Base-by-base conservation (phyloP, 2,797 vertebrate species). In the Oophaga sylvatica region DNA sequence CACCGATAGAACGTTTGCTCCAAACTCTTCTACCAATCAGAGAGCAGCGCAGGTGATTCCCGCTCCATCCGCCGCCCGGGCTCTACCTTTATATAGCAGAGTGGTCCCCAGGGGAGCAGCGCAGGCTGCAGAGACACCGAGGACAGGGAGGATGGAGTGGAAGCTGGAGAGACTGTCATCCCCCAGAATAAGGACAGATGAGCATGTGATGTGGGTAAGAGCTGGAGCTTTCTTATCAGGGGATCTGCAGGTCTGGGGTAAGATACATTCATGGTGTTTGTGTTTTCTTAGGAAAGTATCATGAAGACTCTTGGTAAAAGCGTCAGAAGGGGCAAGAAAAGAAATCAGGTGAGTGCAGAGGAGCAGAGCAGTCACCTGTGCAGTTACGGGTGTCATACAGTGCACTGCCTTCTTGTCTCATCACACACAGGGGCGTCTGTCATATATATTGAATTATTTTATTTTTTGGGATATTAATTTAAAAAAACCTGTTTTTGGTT, bases 21-120 rank as follows among this genome's bases (percentile, higher is more conserved):
- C 45, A 19, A 85, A 86, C 48, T 82, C 82, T 3, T 71, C 63
- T 70, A 84, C 95, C 95, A 95, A 95, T 95, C 86, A 90, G 90
- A 65, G 31, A 78, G 76, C 48, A 59, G 86, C n/a, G 53, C 82
- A 68, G 88, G 91, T 75, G 89, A 92, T 96, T 97, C 96, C 96
- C 96, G 97, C 97, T 91, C 90, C 19, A 0, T n/a, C 62, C 81
- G 94, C 93, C 96, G 96, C 96, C 91, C 60, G 83, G 19, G 71
- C 83, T 1, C 53, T 88, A 65, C 94, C 95, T 95, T 96, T 95
- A 96, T 93, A 91, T 31, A 90, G 31, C 1, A 68, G 31, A 56
- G 22, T 67, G 41, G 85, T 59, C 60, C 88, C 80, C 86, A 1
- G 3, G 78, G 83, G 60, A 48, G 56, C 80, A 41, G 75, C 83